Evolutionary conservation across 2,888 invertebrate genomes (phyloP), one percentile per base, ranked within the genome.

Genomic region (Euzetes globulus): DNA sequence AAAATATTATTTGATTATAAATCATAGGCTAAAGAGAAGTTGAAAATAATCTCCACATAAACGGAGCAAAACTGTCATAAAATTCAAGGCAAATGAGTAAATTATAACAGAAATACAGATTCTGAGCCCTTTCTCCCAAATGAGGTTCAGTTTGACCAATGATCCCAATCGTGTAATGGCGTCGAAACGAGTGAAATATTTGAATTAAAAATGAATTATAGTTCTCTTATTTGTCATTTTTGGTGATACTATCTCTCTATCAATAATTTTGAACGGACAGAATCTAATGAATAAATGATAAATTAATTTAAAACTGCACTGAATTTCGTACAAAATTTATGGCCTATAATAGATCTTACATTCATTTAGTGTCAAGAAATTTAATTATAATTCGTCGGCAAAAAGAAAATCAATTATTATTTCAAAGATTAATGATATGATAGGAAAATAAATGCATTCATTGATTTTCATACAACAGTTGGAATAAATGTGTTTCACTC

Each of bases 391-490:
- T 60, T 50, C n/a, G 60, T 27, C 2, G 22, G 52, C 6, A 5
- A 52, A 13, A 52, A 52, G 15, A n/a, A 52, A 52, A 19, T 52
- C 41, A 41, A 52, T 52, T 52, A 52, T 52, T 52, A 52, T 52
- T 52, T 19, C 6, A 19, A 25, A 27, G 58, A 58, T 58, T 58
- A 60, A 60, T 60, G 60, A 60, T 29, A 60, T 29, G 60, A 60
- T 25, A 25, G 25, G 13, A 27, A 22, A 60, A 60, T 25, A 55
- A 22, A 22, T 22, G 22, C 4, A 22, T 29, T 60, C 60, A 60
- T 60, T 33, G 60, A 60, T 60, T 60, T 33, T 55, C 9, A 55
- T 25, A 55, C 25, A 55, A 55, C 22, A 25, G 22, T 50, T 50
- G 19, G 50, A 50, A 50, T 19, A 19, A 50, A 58, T 58, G 25